These are phyloP conservation scores for Ormyrus rosae DNA, from an alignment of 2,888 invertebrate genomes.

Conservation along the genomic window DNA sequence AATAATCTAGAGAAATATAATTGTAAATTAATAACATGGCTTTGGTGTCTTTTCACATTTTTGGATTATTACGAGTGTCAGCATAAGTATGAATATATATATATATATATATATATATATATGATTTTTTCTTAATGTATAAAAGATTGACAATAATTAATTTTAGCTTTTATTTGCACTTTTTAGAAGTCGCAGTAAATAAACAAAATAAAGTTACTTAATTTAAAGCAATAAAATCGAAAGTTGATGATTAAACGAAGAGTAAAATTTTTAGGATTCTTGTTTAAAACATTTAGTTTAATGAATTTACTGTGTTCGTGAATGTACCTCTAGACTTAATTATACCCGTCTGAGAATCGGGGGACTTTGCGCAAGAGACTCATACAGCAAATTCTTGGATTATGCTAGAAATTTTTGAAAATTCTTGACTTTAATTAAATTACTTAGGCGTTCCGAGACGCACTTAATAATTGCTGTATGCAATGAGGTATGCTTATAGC, in stretches of 20 bases:
- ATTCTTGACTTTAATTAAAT: slow-evolving; percentile 46
- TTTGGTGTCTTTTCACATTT: slow-evolving; percentile 17
- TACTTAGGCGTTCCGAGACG: slow-evolving; percentile 16
- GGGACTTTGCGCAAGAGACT: neutral
- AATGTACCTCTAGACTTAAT: slow-evolving; percentile 26
- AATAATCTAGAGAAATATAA: neutral
- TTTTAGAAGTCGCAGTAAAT: too few species aligned
- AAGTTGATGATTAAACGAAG: slow-evolving; percentile 6
- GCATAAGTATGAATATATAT: too few species aligned
- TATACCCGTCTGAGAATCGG: slow-evolving; percentile 20
- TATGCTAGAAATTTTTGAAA: slow-evolving; percentile 34
- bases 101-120: too few species aligned
- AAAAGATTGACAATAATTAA: too few species aligned
- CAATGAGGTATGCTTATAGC: slow-evolving; percentile 12
- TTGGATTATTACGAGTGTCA: neutral
- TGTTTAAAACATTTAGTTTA: slow-evolving; percentile 20
- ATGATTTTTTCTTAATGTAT: too few species aligned
- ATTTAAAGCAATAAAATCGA: slow-evolving; percentile 9
- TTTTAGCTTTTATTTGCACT: too few species aligned
- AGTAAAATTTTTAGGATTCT: slow-evolving; percentile 29
- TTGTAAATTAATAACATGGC: slow-evolving; percentile 24
- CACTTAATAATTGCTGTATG: slow-evolving; percentile 12
- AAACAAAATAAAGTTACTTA: too few species aligned
- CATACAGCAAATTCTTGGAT: slow-evolving; percentile 26
- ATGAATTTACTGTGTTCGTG: slow-evolving; percentile 34